A percentile compares a stretch with the other conserved stretches of the same genome.
These are phyloP conservation scores for Ceratosolen fusciceps DNA, from an alignment of 1,140 invertebrate species.

Conservation along the genomic window DNA sequence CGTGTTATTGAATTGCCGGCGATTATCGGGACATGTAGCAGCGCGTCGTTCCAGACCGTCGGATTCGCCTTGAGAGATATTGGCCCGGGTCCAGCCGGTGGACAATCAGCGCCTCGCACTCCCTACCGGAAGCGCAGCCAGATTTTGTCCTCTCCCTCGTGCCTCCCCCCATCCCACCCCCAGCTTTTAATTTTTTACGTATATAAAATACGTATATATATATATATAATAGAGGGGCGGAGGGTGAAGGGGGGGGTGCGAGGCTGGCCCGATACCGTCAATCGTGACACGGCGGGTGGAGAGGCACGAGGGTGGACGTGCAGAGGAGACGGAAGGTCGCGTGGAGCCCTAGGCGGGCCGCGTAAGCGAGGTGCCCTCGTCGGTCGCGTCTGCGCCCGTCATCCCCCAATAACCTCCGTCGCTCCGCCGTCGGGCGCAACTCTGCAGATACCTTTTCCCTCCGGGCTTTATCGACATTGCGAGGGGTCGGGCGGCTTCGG, in stretches of 20 bases:
- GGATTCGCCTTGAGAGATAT: not conserved
- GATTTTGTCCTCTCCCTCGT: constrained; percentile 13
- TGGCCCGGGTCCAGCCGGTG: not conserved
- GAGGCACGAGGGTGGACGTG: too few species aligned
- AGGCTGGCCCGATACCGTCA: not conserved
- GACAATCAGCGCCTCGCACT: not conserved
- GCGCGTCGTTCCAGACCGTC: too few species aligned
- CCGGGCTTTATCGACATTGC: constrained; percentile 25
- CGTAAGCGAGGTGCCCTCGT: not conserved
- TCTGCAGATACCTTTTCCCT: constrained; percentile 27
- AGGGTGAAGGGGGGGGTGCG: not conserved
- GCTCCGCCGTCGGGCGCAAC: not conserved
- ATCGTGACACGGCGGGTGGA: not conserved
- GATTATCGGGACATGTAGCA: too few species aligned
- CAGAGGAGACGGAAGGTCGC: too few species aligned
- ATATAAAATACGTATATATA: too few species aligned
- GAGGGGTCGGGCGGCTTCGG: too few species aligned
- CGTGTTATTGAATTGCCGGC: too few species aligned
- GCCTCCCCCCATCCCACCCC: not conserved
- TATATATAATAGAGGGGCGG: not conserved
- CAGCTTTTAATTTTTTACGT: not conserved
- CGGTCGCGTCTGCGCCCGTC: not conserved
- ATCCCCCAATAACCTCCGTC: too few species aligned
- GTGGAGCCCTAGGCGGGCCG: too few species aligned
- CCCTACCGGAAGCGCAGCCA: not conserved